Conservation (phyloP, 2,797 vertebrate species). For the Odontamblyopus lacepedii region DNA sequence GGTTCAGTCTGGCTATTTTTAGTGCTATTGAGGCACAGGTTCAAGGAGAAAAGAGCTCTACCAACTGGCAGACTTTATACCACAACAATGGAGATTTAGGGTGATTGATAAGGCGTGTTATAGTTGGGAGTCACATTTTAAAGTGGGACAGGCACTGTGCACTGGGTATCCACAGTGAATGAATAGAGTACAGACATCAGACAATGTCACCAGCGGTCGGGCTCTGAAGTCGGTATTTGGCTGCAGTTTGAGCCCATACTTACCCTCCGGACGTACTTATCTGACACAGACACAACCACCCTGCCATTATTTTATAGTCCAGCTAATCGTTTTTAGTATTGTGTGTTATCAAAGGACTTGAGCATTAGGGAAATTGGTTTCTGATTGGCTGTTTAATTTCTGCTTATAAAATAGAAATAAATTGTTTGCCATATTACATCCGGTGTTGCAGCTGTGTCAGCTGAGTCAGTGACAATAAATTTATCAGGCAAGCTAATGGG, state of each 20-base stretch:
- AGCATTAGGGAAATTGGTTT: constrained; percentile 25
- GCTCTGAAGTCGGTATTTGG: constrained; percentile 32
- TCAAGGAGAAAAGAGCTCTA: constrained; percentile 55
- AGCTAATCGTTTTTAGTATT: constrained; percentile 13
- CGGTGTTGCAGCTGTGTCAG: neutral
- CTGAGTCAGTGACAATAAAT: constrained; percentile 9
- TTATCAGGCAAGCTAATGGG: constrained; percentile 17
- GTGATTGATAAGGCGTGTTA: constrained; percentile 57
- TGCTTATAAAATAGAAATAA: constrained; percentile 6
- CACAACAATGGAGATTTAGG: constrained; percentile 50
- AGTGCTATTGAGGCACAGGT: constrained; percentile 52
- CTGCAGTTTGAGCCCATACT: constrained; percentile 40
- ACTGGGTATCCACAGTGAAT: constrained; percentile 34
- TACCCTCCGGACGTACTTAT: constrained; percentile 46
- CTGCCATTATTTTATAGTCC: constrained; percentile 36
- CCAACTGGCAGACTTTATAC: constrained; percentile 49
- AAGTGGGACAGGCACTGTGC: constrained; percentile 22
- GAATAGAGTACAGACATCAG: constrained; percentile 47
- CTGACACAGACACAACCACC: constrained; percentile 44
- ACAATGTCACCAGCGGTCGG: constrained; percentile 38
- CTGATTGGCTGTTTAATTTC: constrained; percentile 13
- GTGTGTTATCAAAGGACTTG: constrained; percentile 7
- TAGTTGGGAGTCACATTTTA: constrained; percentile 35
- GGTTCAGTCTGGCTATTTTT: constrained; percentile 63
- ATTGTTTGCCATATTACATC: neutral